A percentile compares a stretch with the other conserved stretches of the same genome.
phyloP scores from a whole-genome alignment of 2,888 invertebrate species.

The Meteorus colon region DNA sequence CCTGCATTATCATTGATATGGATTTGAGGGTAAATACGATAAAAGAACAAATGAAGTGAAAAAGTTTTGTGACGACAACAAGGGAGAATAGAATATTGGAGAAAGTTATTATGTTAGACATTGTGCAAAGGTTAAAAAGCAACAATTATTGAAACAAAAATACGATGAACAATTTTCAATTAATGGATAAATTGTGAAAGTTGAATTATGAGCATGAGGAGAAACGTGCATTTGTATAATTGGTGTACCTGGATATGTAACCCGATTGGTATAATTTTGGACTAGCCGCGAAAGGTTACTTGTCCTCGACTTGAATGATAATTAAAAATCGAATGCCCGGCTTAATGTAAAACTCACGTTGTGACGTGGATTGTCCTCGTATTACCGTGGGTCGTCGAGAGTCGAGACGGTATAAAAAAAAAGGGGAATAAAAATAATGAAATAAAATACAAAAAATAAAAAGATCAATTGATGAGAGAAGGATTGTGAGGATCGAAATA shows the following conservation, averaged over 20 bases:
- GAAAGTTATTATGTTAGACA: too few species aligned
- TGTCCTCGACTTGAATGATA: conserved; percentile 34
- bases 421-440: conserved; percentile 17
- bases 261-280: conserved; percentile 24
- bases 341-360: conserved; percentile 25
- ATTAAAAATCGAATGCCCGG: conserved; percentile 30
- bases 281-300: conserved; percentile 34
- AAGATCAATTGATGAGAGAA: conserved; percentile 19
- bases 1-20: too few species aligned
- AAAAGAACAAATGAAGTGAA: too few species aligned
- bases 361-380: conserved; percentile 36
- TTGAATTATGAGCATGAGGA: conserved; percentile 1
- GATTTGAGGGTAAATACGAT: too few species aligned
- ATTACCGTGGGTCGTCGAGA: conserved; percentile 25
- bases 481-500: conserved; percentile 18
- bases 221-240: conserved; percentile 17
- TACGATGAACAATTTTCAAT: neutral
- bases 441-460: conserved; percentile 6
- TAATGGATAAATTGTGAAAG: conserved; percentile 6
- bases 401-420: conserved; percentile 31
- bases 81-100: too few species aligned
- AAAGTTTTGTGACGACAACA: too few species aligned
- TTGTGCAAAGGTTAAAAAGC: neutral
- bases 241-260: conserved; percentile 22
- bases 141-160: neutral